These are phyloP conservation scores for Plutella xylostella DNA, from an alignment of 2,888 invertebrate genomes.

Conservation along the genomic window DNA sequence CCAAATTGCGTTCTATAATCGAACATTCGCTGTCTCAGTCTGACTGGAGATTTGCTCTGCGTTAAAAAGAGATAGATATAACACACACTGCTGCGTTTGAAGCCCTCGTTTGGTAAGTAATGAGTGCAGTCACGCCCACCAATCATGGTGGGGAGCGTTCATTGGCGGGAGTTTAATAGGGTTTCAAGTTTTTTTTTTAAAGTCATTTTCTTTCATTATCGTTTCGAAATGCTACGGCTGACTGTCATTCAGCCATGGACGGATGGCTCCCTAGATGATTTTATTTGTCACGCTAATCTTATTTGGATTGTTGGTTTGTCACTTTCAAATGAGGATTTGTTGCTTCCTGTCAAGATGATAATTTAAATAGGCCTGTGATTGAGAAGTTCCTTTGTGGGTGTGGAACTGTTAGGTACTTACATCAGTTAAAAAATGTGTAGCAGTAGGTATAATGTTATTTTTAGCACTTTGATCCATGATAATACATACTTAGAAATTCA, in stretches of 20 bases:
- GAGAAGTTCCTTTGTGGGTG: no score
- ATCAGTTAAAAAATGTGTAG: no score
- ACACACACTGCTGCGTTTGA: slow-evolving; percentile 19
- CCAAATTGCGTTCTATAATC: slow-evolving; percentile 36
- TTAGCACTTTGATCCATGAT: no score
- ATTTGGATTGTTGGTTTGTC: background rate
- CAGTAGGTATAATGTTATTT: no score
- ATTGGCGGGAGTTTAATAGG: slow-evolving; percentile 52
- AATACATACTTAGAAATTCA: no score
- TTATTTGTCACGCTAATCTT: slow-evolving; percentile 1
- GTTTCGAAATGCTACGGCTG: slow-evolving; percentile 25
- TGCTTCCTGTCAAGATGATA: background rate
- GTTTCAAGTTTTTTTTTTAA: slow-evolving; percentile 47
- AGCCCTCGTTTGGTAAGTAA: slow-evolving; percentile 40
- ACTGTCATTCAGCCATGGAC: slow-evolving; percentile 23
- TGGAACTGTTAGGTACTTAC: no score
- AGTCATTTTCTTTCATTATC: slow-evolving; percentile 46
- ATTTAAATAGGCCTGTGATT: no score
- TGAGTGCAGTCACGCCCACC: slow-evolving; percentile 57
- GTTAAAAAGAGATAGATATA: slow-evolving; percentile 26
- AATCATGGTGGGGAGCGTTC: slow-evolving; percentile 42
- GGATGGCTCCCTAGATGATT: background rate
- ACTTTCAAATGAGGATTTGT: background rate
- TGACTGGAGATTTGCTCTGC: background rate
- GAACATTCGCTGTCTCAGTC: slow-evolving; percentile 26